Conservation (phyloP, 2,797 vertebrate genomes). For the Neosalanx taihuensis region DNA sequence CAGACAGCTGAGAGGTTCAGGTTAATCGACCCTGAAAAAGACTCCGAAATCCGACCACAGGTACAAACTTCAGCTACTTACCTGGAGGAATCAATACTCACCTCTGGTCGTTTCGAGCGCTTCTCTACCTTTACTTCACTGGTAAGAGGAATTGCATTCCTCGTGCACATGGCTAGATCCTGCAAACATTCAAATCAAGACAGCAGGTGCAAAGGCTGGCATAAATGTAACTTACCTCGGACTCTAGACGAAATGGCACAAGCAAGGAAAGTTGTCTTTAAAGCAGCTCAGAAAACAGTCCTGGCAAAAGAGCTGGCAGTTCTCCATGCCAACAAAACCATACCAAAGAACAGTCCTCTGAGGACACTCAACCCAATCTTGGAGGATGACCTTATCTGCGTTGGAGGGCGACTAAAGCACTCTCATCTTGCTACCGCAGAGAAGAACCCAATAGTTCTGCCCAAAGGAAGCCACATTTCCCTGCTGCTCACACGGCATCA, state of each 20-base stretch:
- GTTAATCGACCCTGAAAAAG: slow-evolving; percentile 18
- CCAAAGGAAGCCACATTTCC: slow-evolving; percentile 18
- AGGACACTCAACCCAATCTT: slow-evolving; percentile 21
- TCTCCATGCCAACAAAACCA: neutral
- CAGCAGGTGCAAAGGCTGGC: slow-evolving; percentile 24
- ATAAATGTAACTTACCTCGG: slow-evolving; percentile 17
- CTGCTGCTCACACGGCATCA: slow-evolving; percentile 18
- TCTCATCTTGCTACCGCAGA: slow-evolving; percentile 10
- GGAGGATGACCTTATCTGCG: neutral
- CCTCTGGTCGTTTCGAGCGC: neutral
- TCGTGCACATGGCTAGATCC: neutral
- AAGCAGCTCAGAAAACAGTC: neutral
- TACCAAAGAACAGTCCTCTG: neutral
- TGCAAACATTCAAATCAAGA: neutral
- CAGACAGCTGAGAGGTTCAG: slow-evolving; percentile 13
- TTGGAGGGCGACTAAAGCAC: neutral
- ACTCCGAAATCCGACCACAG: slow-evolving; percentile 19
- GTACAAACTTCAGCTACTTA: neutral
- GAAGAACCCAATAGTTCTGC: slow-evolving; percentile 26
- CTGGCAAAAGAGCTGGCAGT: slow-evolving; percentile 11
- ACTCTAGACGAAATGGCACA: neutral
- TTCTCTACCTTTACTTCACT: neutral
- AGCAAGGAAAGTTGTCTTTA: neutral
- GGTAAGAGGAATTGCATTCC: neutral
- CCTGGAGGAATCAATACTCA: neutral